Conservation (phyloP, 1,140 invertebrate species). For the Bicyclus anynana region DNA sequence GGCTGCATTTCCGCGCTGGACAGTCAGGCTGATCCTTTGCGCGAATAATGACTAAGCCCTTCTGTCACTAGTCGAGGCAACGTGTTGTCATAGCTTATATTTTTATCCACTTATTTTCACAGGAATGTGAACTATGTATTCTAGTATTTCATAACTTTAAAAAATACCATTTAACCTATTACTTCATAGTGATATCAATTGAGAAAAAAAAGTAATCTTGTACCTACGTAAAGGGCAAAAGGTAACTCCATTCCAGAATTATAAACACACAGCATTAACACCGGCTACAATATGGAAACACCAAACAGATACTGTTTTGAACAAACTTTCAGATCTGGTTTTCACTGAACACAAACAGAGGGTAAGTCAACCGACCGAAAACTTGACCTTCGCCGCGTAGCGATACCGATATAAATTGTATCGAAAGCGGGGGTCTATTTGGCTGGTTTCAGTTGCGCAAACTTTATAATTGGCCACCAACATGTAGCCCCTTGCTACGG, state of each 20-base stretch:
- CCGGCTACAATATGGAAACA: slow-evolving; percentile 44
- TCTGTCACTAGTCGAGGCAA: too few relatives aligned
- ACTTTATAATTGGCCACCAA: slow-evolving; percentile 66
- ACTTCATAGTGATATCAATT: too few relatives aligned
- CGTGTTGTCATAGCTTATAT: too few relatives aligned
- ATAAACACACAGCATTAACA: slow-evolving; percentile 45
- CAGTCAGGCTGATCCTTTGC: too few relatives aligned
- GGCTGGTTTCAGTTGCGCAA: slow-evolving; percentile 42
- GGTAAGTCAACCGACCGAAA: slow-evolving; percentile 32
- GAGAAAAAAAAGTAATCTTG: too few relatives aligned
- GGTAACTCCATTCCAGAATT: slow-evolving; percentile 35
- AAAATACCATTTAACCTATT: too few relatives aligned
- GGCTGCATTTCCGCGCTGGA: too few relatives aligned
- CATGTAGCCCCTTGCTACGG: slow-evolving; percentile 46
- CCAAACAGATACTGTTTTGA: slow-evolving; percentile 47
- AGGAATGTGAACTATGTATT: too few relatives aligned
- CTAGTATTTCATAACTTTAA: too few relatives aligned
- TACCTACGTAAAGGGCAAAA: too few relatives aligned
- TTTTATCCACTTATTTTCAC: too few relatives aligned
- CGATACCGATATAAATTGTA: slow-evolving; percentile 16
- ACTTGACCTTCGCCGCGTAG: slow-evolving; percentile 20
- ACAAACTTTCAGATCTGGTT: slow-evolving; percentile 56
- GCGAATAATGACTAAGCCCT: too few relatives aligned
- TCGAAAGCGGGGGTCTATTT: slow-evolving; percentile 18
- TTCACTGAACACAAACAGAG: slow-evolving; percentile 50